Base-by-base conservation (phyloP, 2,888 invertebrate genomes). In the Nemotelus pantherinus region DNA sequence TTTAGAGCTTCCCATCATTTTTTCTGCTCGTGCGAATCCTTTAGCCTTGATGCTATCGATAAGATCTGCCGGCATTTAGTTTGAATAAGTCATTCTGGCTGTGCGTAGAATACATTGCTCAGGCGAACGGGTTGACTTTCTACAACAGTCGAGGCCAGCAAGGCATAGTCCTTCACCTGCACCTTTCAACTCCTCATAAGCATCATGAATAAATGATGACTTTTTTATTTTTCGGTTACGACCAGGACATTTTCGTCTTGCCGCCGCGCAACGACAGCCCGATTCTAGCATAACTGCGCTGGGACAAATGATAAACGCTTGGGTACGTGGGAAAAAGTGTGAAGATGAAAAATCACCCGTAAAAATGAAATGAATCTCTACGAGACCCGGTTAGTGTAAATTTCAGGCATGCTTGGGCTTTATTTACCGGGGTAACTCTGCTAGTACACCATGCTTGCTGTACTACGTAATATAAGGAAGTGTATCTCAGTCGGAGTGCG, bases 151-250 rank as follows among this genome's bases (percentile, higher is more conserved):
- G 25, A 25, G 25, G 25, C 25, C 25, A 25, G 25, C 25, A 25
- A 25, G 25, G 0, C 25, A 25, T 25, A 25, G 25, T 25, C 25
- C 25, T 25, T 25, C 25, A 25, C 25, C 25, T 25, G 25, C 25
- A 25, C 55, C 25, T 55, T 70, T 55, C n/a, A 70, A 70, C 70
- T 70, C 70, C 55, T 70, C 55, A 47, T 70, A 70, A 70, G 55
- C 55, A 70, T 55, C 70, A 70, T 70, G 70, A 70, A 70, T 70
- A 70, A 70, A 70, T 70, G 70, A 70, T 70, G 70, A 70, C 70
- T 70, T 41, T 70, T 68, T 70, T 70, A 50, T 70, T 70, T 55
- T 70, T 53, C 55, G 70, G 55, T 55, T 70, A 53, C 70, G 70
- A 70, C 70, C 70, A 55, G 25, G 7, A 70, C 53, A 44, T 55